Base-by-base conservation (phyloP, 2,888 invertebrate species). In the Blomia tropicalis region DNA sequence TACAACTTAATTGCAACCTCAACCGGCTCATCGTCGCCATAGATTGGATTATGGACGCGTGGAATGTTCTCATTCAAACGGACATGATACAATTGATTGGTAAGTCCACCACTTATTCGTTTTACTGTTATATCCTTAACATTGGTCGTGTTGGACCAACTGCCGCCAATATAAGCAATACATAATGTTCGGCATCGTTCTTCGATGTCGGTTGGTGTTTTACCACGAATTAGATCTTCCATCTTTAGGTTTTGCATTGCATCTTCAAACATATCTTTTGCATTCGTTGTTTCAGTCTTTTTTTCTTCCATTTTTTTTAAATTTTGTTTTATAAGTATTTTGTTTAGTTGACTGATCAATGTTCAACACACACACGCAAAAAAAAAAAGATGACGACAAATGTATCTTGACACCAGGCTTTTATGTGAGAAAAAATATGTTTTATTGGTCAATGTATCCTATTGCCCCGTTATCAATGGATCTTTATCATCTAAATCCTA, bases 1-100 rank as follows among this genome's bases (percentile, higher is more conserved):
- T 60, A 60, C 11, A 60, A 23, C 25, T 47, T 54, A n/a, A 60
- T 60, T n/a, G 60, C 60, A 5, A 60, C 60, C 27, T 47, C 60
- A 22, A n/a, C n/a, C 19, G 60, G 60, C 19, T 60, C 60, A 11
- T 60, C 30, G 19, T 17, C 2, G n/a, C n/a, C n/a, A 14, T 59
- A 58, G 7, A 47, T 19, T 22, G 7, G 7, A 19, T 19, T 47
- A 7, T 11, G 23, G 14, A 47, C 51, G 5, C n/a, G 7, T 19
- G 51, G 11, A 22, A 47, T 14, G 14, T 14, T 14, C 5, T 47
- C 51, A 11, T 47, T 47, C 51, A 47, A n/a, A 22, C n/a, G 11
- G n/a, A 47, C 51, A 11, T 47, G 7, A n/a, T 56, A 60, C 47
- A 60, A 32, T n/a, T 60, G 60, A 60, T 60, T 60, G 25, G 60